These are phyloP conservation scores for Drosophila ficusphila DNA, from an alignment of 1,140 invertebrate species.

Conservation along the genomic window DNA sequence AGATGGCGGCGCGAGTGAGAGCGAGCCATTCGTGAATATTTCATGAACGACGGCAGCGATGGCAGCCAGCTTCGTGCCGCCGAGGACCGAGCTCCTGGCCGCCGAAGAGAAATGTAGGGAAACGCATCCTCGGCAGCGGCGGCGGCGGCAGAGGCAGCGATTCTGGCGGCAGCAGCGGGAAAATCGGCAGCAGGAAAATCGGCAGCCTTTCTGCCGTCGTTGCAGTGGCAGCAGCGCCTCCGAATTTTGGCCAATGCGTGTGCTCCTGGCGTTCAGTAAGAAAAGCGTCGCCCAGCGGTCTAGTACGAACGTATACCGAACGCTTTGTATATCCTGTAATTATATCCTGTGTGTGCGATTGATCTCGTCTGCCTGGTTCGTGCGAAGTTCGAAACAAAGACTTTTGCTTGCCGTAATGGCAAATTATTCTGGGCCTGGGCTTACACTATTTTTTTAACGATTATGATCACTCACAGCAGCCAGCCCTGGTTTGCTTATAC, in stretches of 20 bases:
- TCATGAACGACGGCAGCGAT: conserved; percentile 67
- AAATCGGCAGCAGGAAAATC: conserved; percentile 42
- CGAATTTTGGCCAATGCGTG: conserved; percentile 81
- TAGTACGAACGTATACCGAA: conserved; percentile 82
- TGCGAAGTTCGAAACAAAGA: conserved; percentile 55
- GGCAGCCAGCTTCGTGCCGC: conserved; percentile 53
- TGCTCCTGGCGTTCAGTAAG: conserved; percentile 83
- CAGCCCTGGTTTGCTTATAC: not conserved
- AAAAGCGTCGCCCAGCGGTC: conserved; percentile 85
- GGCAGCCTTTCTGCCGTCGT: conserved; percentile 51
- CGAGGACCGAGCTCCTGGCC: not conserved
- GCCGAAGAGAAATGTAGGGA: conserved; percentile 74
- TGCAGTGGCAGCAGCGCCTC: conserved; percentile 55
- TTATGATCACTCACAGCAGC: conserved; percentile 12
- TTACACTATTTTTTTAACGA: conserved; percentile 7
- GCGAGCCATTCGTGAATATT: conserved; percentile 82
- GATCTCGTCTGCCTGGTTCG: conserved; percentile 64
- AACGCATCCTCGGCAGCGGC: conserved; percentile 50
- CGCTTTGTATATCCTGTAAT: conserved; percentile 71
- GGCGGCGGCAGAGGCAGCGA: conserved; percentile 17
- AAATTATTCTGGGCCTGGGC: conserved; percentile 35
- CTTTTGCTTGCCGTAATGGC: conserved; percentile 22
- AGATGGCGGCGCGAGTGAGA: conserved; percentile 67
- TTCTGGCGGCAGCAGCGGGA: conserved; percentile 20
- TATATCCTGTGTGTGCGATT: conserved; percentile 69